These are phyloP conservation scores for Pheucticus melanocephalus DNA, from an alignment of 2,113 vertebrate species.

Conservation along the genomic window DNA sequence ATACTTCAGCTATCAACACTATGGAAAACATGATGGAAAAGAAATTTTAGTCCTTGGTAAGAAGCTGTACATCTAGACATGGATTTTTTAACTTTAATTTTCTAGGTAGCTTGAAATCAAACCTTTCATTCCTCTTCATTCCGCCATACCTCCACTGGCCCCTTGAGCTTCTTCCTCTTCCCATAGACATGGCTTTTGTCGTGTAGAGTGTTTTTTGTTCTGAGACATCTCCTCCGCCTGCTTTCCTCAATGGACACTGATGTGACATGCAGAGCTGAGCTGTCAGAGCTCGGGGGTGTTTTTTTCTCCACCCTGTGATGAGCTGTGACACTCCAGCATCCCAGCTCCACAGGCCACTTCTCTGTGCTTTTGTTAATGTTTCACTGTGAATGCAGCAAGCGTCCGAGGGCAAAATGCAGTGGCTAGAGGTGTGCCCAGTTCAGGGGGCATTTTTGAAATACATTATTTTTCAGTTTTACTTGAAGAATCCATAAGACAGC, in stretches of 20 bases:
- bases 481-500: not conserved
- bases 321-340: conserved; percentile 47
- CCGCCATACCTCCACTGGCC: not conserved
- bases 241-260: conserved; percentile 49
- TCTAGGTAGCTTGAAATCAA: not conserved
- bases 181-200: not conserved
- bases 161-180: not conserved
- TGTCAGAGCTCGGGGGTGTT: conserved; percentile 45
- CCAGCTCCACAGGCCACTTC: conserved; percentile 37
- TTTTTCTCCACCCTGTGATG: conserved; percentile 40
- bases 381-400: not conserved
- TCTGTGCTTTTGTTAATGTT: conserved; percentile 1
- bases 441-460: not conserved
- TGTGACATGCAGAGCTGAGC: conserved; percentile 61
- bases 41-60: not conserved
- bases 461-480: not conserved
- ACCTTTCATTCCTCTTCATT: not conserved
- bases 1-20: not conserved
- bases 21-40: not conserved
- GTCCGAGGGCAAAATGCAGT: not conserved
- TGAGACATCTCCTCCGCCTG: conserved; percentile 6
- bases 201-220: not conserved
- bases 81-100: not conserved
- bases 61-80: not conserved
- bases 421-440: not conserved